These are phyloP conservation scores for Microcebus jonahi DNA, from an alignment of 2,113 vertebrate genomes.

Conservation along the genomic window DNA sequence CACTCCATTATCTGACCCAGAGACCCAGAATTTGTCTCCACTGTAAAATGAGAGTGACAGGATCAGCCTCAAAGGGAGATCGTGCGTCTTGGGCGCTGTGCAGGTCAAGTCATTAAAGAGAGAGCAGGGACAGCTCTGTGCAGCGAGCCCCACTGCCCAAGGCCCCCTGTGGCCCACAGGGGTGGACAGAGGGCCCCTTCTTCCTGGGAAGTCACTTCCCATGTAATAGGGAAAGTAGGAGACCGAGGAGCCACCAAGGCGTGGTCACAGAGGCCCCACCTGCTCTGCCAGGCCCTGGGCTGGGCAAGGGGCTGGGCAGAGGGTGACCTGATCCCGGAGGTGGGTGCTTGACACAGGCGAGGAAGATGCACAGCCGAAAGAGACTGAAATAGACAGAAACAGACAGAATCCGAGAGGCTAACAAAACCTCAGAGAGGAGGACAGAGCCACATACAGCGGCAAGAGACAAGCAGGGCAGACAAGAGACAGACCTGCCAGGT, in stretches of 20 bases:
- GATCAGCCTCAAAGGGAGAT: background rate
- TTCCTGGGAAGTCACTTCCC: background rate
- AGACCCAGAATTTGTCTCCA: constrained; percentile 18
- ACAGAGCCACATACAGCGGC: background rate
- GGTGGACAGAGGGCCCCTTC: background rate
- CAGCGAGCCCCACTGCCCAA: background rate
- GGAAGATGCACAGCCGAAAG: background rate
- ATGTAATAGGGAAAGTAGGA: background rate
- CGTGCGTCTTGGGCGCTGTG: background rate
- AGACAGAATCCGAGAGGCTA: background rate
- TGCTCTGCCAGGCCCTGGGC: background rate
- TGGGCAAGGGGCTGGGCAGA: background rate
- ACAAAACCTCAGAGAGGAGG: background rate
- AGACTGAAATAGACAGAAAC: background rate
- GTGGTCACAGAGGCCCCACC: background rate
- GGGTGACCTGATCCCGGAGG: background rate
- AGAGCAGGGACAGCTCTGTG: background rate
- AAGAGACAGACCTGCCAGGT: background rate
- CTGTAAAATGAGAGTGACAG: background rate
- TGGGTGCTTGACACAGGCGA: background rate
- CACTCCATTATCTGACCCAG: background rate
- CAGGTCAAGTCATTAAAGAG: background rate
- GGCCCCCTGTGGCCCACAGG: background rate
- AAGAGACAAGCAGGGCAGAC: background rate
- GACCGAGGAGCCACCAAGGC: background rate